Evolutionary conservation across 1,140 invertebrate genomes (phyloP), one percentile per base, ranked within the genome.

Genomic region (Cyclargus thomasi): DNA sequence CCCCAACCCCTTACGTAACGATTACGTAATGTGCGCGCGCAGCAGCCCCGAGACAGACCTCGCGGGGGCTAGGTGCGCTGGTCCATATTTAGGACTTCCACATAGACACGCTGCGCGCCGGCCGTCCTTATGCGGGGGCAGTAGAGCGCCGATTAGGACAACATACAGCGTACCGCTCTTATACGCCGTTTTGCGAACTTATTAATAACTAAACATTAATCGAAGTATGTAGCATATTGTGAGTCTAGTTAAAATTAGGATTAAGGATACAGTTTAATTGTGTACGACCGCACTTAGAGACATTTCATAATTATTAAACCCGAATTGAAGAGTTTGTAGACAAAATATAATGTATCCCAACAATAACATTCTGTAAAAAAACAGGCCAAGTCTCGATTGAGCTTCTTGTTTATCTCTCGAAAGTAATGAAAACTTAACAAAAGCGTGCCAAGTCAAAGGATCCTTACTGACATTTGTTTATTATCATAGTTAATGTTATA

Each of bases 1-100:
- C 59, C 78, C 80, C 73, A 76, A 53, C 76, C 83, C 81, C 79
- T 87, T 87, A 86, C 82, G 81, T 87, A 87, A 86, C 74, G 79
- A 80, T 89, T 90, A 83, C 83, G 82, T 85, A 90, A 90, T 67
- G 53, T 71, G 86, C 86, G 86, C 86, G 83, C 85, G 85, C 85
- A 87, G 63, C 65, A 68, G 77, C 71, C 74, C 55, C 18, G 7
- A 17, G 20, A 21, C 6, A 21, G 57, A 35, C 65, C 65, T 57
- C 18, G 65, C 65, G 17, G 23, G 53, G 55, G 59, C 55, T 57
- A 21, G 18, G 55, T 20, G 18, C 20, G 10, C 17, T 59, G 55
- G 3, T 18, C 18, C 55, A 17, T 59, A 20, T 21, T 59, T 59
- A 59, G 55, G 17, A 20, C 55, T 21, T 21, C 17, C 18, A 18